Percentiles rank a stretch among this genome's conserved stretches.
phyloP scores from a whole-genome alignment of 2,797 vertebrate genomes.

The Trichosurus vulpecula region DNA sequence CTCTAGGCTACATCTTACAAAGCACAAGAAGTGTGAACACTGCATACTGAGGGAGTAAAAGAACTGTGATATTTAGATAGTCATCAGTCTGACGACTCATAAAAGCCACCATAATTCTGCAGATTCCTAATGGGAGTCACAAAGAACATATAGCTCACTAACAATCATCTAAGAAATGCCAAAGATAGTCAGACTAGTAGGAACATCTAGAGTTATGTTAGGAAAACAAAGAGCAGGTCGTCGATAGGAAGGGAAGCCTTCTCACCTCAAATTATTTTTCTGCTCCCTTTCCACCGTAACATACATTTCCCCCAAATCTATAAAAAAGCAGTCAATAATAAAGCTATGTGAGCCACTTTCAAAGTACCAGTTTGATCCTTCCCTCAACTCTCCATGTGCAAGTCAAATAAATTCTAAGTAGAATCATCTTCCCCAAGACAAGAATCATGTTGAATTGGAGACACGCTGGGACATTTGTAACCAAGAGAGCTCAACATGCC shows the following conservation, averaged over 20 bases:
- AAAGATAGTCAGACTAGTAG: not conserved
- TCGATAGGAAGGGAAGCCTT: not conserved
- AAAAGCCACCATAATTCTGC: conserved; percentile 23
- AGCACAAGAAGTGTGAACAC: not conserved
- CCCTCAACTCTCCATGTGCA: conserved; percentile 9
- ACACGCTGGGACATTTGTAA: not conserved
- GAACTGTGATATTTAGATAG: not conserved
- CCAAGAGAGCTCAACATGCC: not conserved
- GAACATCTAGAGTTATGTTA: not conserved
- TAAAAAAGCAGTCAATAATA: conserved; percentile 18
- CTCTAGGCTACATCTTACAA: not conserved
- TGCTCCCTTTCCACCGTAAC: not conserved
- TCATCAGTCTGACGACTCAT: conserved; percentile 6
- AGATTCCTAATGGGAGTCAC: not conserved
- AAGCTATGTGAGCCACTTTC: not conserved
- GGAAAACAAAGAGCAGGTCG: not conserved
- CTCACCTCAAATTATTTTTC: not conserved
- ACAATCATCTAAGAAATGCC: conserved; percentile 5
- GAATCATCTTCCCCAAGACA: conserved; percentile 23
- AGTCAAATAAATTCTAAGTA: conserved; percentile 44
- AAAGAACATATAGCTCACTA: not conserved
- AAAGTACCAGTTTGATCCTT: not conserved
- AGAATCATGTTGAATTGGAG: conserved; percentile 14
- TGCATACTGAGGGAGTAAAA: not conserved
- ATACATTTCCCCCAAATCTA: not conserved